A percentile compares a stretch with the other conserved stretches of the same genome.
phyloP scores from a whole-genome alignment of 1,140 invertebrate species.

The Aphelenchoides avenae region DNA sequence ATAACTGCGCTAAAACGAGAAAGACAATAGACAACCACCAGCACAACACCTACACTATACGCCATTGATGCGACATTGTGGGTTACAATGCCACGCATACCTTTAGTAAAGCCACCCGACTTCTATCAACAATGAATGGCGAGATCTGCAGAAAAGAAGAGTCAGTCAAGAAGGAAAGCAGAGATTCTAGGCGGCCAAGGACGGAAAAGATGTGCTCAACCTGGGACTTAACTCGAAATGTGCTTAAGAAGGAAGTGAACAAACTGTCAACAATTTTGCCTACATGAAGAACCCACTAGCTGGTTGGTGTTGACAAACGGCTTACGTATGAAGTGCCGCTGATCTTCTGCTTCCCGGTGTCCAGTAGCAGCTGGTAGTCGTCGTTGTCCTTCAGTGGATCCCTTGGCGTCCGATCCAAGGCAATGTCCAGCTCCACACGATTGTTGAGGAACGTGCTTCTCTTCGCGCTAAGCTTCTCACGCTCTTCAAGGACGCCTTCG shows the following conservation, averaged over 20 bases:
- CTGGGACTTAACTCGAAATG: no score
- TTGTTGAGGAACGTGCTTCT: slow-evolving; percentile 44
- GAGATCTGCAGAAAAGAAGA: slow-evolving; percentile 43
- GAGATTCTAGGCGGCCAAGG: no score
- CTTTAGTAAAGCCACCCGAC: slow-evolving; percentile 51
- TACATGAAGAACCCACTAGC: no score
- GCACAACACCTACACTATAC: slow-evolving; percentile 18
- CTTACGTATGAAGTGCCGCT: slow-evolving; percentile 40
- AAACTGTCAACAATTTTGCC: no score
- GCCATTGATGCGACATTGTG: background rate
- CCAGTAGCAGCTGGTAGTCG: slow-evolving; percentile 52
- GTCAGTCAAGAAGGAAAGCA: slow-evolving; percentile 18
- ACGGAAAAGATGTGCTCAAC: no score
- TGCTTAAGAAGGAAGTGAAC: no score
- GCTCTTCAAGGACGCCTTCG: slow-evolving; percentile 67
- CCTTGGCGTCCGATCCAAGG: slow-evolving; percentile 35
- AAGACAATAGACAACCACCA: slow-evolving; percentile 18
- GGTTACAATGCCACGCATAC: slow-evolving; percentile 28
- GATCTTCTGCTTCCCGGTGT: slow-evolving; percentile 20
- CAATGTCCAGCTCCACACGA: slow-evolving; percentile 47
- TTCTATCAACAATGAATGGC: slow-evolving; percentile 57
- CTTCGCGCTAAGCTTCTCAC: slow-evolving; percentile 29
- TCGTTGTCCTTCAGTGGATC: slow-evolving; percentile 55
- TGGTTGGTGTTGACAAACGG: no score
- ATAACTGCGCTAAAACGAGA: slow-evolving; percentile 21